Evolutionary conservation across 2,113 vertebrate genomes (phyloP).

Genomic region (Syngnathoides biaculeatus): DNA sequence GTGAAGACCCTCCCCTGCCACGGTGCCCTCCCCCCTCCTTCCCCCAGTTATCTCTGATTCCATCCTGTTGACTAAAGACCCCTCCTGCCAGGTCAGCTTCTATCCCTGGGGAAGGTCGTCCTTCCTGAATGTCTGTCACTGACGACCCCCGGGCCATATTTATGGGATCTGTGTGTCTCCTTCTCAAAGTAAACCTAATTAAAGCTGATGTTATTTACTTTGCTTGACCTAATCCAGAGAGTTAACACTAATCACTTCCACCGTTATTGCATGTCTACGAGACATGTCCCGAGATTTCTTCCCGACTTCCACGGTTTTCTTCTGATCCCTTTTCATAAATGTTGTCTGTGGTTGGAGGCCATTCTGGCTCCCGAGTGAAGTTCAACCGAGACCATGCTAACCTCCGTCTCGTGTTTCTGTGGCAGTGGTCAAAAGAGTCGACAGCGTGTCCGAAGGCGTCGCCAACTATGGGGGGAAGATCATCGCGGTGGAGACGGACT

Average conservation of each 20-base stretch:
- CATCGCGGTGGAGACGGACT: constrained; percentile 81
- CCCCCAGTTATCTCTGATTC: constrained; percentile 64
- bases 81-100: constrained; percentile 57
- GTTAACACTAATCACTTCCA: constrained; percentile 37
- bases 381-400: constrained; percentile 20
- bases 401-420: constrained; percentile 45
- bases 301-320: constrained; percentile 25
- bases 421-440: constrained; percentile 93
- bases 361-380: constrained; percentile 45
- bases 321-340: constrained; percentile 55
- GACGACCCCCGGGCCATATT: constrained; percentile 34
- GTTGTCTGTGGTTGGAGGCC: constrained; percentile 57
- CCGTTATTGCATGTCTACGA: constrained; percentile 55
- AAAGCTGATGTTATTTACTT: constrained; percentile 2
- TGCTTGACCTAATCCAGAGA: constrained; percentile 28
- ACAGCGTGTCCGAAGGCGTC: constrained; percentile 88
- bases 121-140: constrained; percentile 15
- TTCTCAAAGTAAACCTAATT: constrained; percentile 1
- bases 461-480: constrained; percentile 88
- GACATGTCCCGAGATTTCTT: constrained; percentile 31
- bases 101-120: constrained; percentile 39
- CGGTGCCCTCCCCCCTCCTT: constrained; percentile 63
- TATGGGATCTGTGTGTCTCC: constrained; percentile 20
- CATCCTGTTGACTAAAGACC: constrained; percentile 56
- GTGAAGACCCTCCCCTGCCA: constrained; percentile 63